A percentile compares a stretch with the other conserved stretches of the same genome.
Evolutionary conservation across 2,797 vertebrate genomes (phyloP).

Genomic region (Crocidura indochinensis): DNA sequence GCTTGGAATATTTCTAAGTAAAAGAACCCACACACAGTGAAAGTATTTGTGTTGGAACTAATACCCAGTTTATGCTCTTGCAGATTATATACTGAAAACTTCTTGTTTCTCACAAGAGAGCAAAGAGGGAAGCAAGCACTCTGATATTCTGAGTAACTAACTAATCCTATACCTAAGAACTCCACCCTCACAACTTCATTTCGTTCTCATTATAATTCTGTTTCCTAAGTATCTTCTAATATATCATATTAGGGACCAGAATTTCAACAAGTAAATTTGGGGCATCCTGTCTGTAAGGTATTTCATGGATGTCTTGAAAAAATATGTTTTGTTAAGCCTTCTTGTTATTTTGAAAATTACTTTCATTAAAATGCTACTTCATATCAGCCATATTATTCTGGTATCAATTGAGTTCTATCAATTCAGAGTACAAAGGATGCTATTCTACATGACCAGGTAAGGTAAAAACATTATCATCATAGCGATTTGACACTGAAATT

Average conservation of each 20-base stretch:
- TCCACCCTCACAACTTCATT: background rate
- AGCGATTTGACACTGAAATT: background rate
- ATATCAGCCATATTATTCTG: background rate
- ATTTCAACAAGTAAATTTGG: background rate
- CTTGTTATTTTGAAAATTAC: constrained; percentile 25
- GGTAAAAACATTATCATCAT: background rate
- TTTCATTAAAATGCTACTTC: background rate
- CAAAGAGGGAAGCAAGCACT: background rate
- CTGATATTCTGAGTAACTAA: background rate
- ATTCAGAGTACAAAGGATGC: background rate
- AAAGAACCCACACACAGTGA: constrained; percentile 1
- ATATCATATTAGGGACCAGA: background rate
- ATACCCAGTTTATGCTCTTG: background rate
- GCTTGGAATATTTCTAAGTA: constrained; percentile 41
- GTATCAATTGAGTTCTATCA: background rate
- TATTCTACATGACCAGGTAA: background rate
- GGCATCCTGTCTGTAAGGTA: background rate
- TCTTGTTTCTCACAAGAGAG: background rate
- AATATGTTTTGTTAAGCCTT: constrained; percentile 26
- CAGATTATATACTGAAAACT: background rate
- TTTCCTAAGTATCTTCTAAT: background rate
- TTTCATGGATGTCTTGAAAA: background rate
- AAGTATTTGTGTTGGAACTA: too few relatives aligned
- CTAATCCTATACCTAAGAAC: background rate
- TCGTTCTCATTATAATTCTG: background rate